A percentile compares a stretch with the other conserved stretches of the same genome.
phyloP scores from a whole-genome alignment of 2,797 vertebrate genomes.

The Sardinella longiceps region DNA sequence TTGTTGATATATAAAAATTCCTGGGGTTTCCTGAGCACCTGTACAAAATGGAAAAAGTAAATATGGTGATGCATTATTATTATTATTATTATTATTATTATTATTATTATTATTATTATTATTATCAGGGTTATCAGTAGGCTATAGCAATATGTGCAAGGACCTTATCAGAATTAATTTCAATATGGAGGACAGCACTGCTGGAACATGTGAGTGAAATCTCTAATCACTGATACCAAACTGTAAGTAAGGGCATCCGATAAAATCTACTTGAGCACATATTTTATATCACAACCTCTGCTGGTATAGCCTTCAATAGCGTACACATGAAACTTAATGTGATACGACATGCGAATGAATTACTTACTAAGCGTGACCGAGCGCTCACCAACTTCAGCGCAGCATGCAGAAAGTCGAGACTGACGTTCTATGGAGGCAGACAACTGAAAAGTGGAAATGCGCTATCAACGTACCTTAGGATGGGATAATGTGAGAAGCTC shows the following conservation, averaged over 20 bases:
- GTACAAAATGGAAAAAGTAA: neutral
- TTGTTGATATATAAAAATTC: constrained; percentile 2
- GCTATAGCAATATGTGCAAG: neutral
- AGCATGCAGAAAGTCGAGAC: constrained; percentile 51
- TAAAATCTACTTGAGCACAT: neutral
- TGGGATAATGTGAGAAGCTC: constrained; percentile 10
- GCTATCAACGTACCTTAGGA: constrained; percentile 18
- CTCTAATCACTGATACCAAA: neutral
- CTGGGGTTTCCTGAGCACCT: constrained; percentile 18
- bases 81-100: neutral
- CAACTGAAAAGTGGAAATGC: constrained; percentile 22
- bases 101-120: neutral
- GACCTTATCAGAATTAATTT: neutral
- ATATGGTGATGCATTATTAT: neutral
- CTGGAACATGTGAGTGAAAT: constrained; percentile 14
- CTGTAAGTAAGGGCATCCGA: neutral
- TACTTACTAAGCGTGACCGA: constrained; percentile 55
- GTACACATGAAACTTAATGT: neutral
- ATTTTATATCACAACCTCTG: neutral
- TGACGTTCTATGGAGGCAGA: constrained; percentile 5
- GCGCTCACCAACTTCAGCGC: constrained; percentile 58
- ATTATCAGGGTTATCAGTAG: too few relatives aligned
- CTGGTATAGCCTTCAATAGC: neutral
- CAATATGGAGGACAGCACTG: constrained; percentile 7
- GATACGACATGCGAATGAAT: constrained; percentile 17